phyloP scores from a whole-genome alignment of 1,140 invertebrate genomes.

The Caenorhabditis briggsae region DNA sequence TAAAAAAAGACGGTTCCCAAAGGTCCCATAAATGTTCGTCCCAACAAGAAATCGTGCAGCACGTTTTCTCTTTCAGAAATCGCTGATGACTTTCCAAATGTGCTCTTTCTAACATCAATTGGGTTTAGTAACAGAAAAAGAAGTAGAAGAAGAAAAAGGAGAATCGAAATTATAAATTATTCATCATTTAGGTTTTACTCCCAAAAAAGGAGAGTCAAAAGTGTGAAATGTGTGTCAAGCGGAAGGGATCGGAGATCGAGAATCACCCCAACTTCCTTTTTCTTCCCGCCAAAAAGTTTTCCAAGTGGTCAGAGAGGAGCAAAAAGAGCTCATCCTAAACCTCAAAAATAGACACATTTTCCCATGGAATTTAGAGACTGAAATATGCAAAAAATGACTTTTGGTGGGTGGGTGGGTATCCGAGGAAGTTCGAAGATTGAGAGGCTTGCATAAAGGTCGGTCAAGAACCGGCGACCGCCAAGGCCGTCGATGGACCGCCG shows the following conservation, averaged over 20 bases:
- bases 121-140: background rate
- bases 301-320: background rate
- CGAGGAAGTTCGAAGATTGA: too few relatives aligned
- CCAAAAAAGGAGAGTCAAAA: background rate
- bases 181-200: too few relatives aligned
- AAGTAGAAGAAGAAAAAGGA: background rate
- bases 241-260: slow-evolving; percentile 49
- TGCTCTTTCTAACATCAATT: background rate
- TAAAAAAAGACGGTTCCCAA: slow-evolving; percentile 3
- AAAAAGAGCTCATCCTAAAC: background rate
- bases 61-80: slow-evolving; percentile 7
- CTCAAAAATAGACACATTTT: slow-evolving; percentile 7
- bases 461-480: too few relatives aligned
- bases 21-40: slow-evolving; percentile 46
- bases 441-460: too few relatives aligned
- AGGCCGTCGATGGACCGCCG: too few relatives aligned
- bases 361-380: too few relatives aligned
- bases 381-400: too few relatives aligned
- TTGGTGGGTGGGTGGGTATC: too few relatives aligned
- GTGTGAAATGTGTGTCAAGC: slow-evolving; percentile 4
- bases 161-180: too few relatives aligned
- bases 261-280: slow-evolving; percentile 28
- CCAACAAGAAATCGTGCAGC: background rate
- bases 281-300: background rate
- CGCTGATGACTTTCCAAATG: slow-evolving; percentile 30